Percentiles rank a stretch among this genome's conserved stretches.
Conservation (phyloP, 2,888 invertebrate genomes). For the Anagyrus pseudococci region DNA sequence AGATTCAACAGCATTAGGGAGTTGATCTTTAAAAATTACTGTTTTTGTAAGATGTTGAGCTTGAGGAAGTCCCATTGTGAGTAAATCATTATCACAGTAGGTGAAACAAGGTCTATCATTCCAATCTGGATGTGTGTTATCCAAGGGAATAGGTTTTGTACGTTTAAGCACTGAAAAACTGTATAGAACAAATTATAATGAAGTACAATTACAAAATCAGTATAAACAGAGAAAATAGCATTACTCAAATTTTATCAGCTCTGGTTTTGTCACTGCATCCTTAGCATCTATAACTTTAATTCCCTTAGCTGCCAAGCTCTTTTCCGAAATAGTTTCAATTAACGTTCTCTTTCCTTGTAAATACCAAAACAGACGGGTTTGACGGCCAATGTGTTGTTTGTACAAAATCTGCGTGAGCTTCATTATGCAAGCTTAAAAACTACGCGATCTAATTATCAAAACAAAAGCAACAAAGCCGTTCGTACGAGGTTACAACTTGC, state of each 20-base stretch:
- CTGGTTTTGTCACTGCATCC: constrained; percentile 65
- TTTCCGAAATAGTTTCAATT: constrained; percentile 66
- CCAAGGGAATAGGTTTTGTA: no score
- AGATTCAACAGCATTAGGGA: constrained; percentile 69
- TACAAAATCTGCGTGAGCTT: constrained; percentile 69
- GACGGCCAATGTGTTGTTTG: constrained; percentile 76
- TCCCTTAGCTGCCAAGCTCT: constrained; percentile 66
- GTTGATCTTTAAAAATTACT: constrained; percentile 67
- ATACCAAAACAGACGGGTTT: constrained; percentile 77
- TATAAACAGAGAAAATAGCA: constrained; percentile 14
- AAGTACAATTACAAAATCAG: neutral
- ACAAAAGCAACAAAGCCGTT: no score
- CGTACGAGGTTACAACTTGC: no score
- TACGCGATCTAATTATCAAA: no score
- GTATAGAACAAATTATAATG: neutral
- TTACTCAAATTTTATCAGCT: constrained; percentile 45
- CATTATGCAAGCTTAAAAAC: constrained; percentile 66
- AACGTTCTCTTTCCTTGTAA: constrained; percentile 70
- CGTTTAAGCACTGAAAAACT: constrained; percentile 48
- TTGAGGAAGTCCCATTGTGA: constrained; percentile 77
- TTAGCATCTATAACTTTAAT: constrained; percentile 69
- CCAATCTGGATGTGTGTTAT: constrained; percentile 72
- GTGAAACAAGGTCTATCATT: constrained; percentile 69
- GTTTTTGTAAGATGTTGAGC: constrained; percentile 85
- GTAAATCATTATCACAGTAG: constrained; percentile 69